Conservation (phyloP, 2,113 vertebrate genomes). For the Phalacrocorax brasilianus region DNA sequence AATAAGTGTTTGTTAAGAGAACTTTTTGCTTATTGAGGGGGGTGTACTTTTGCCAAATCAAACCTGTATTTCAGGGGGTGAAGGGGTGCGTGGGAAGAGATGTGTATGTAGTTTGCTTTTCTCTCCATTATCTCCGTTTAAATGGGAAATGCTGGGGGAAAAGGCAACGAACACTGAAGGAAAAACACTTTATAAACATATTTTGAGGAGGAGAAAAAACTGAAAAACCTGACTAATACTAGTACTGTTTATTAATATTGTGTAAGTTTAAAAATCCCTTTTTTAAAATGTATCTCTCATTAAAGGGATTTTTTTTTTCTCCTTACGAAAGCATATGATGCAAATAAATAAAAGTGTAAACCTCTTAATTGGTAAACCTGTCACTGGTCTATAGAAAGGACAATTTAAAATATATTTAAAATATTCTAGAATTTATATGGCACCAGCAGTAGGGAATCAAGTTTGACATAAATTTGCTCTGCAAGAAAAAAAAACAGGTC, state of each 20-base stretch:
- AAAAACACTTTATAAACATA: neutral
- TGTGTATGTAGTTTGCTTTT: neutral
- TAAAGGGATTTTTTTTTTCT: neutral
- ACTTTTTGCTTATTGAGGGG: neutral
- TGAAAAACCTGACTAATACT: neutral
- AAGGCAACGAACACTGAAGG: neutral
- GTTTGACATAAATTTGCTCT: neutral
- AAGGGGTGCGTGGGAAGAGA: too few relatives aligned
- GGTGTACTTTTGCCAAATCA: neutral
- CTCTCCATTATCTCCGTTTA: neutral
- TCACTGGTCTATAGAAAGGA: neutral
- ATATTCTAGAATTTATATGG: neutral
- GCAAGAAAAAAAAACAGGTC: neutral
- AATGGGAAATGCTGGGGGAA: neutral
- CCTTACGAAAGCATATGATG: neutral
- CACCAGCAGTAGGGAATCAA: neutral
- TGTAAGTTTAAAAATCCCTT: neutral
- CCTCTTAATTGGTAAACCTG: neutral
- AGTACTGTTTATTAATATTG: neutral
- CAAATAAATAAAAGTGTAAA: neutral
- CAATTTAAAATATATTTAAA: neutral
- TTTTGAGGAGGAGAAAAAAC: neutral
- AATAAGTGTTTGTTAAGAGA: neutral
- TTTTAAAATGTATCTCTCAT: neutral
- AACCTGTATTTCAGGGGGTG: accelerated